A percentile compares a stretch with the other conserved stretches of the same genome.
phyloP scores from a whole-genome alignment of 37 sponge, comb jelly and placozoan species.

The Aphrocallistes beatrix region DNA sequence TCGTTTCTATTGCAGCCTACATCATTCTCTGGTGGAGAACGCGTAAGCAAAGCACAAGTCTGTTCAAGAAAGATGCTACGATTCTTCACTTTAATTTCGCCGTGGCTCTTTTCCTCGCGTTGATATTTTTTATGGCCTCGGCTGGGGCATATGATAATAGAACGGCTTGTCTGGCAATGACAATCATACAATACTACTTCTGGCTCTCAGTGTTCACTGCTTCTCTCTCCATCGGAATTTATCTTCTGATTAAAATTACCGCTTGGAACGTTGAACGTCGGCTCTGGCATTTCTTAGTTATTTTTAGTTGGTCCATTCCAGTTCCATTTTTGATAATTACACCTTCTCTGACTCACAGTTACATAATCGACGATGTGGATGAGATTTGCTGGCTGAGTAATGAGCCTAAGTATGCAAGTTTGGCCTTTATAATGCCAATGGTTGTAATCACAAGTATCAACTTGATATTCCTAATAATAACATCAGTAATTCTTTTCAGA shows the following conservation, averaged over 20 bases:
- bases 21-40: neutral
- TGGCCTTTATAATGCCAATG: neutral
- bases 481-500: neutral
- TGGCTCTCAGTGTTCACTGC: constrained; percentile 3
- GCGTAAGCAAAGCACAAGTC: neutral
- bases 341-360: neutral
- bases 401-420: neutral
- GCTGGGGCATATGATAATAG: neutral
- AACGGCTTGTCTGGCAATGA: neutral
- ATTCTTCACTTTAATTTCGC: constrained; percentile 6
- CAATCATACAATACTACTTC: neutral
- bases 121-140: neutral
- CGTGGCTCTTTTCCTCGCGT: neutral
- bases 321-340: constrained; percentile 5
- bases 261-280: neutral
- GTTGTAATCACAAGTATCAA: neutral
- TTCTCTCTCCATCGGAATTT: neutral
- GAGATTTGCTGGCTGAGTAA: constrained; percentile 1
- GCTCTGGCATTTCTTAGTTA: neutral
- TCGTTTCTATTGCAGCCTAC: neutral
- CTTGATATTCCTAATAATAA: neutral
- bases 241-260: neutral
- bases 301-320: neutral
- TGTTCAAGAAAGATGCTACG: constrained; percentile 5
- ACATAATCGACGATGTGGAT: neutral